Base-by-base conservation (phyloP, 2,888 invertebrate species). In the Tetanocera ferruginea region DNA sequence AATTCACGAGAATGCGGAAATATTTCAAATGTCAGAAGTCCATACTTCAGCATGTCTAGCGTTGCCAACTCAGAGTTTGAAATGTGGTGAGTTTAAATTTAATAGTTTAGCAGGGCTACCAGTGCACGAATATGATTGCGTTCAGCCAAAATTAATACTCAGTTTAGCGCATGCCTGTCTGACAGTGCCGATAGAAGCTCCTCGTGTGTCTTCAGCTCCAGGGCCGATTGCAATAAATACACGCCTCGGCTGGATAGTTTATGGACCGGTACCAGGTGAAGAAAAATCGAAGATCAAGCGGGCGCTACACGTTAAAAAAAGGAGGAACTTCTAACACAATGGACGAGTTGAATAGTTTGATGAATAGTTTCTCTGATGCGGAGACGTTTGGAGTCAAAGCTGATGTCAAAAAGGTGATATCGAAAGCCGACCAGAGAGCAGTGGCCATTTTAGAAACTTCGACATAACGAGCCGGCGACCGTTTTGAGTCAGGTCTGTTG, bases 361-460 rank as follows among this genome's bases (percentile, higher is more conserved):
- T 51, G 14, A 51, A 51, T 2, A 52, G 0, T 2, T 51, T 28
- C 51, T 51, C 28, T 5, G 49, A 14, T 11, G 34, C 8, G 8
- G 34, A 25, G 9, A 49, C 52, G 31, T 51, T 67, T 67, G 67
- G 86, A 83, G 83, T 83, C 83, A 88, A 82, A 84, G 5, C 31
- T 11, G 19, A n/a, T 23, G 49, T n/a, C 51, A 14, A 49, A 37
- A n/a, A 19, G 1, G 17, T 6, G n/a, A 31, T 31, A 25, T 62
- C 62, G 14, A 14, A 31, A 25, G 8, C 3, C 11, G 62, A 69
- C 49, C 23, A 69, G 23, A n/a, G 43, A 5, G 43, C 69, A 8
- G 6, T 49, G 8, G 9, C 5, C 17, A 49, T 69, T 23, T 49
- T 69, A 1, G 49, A 69, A 19, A 37, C 69, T 31, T 23, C 28